Evolutionary conservation across 2,113 vertebrate genomes (phyloP).

Genomic region (Redunca redunca): DNA sequence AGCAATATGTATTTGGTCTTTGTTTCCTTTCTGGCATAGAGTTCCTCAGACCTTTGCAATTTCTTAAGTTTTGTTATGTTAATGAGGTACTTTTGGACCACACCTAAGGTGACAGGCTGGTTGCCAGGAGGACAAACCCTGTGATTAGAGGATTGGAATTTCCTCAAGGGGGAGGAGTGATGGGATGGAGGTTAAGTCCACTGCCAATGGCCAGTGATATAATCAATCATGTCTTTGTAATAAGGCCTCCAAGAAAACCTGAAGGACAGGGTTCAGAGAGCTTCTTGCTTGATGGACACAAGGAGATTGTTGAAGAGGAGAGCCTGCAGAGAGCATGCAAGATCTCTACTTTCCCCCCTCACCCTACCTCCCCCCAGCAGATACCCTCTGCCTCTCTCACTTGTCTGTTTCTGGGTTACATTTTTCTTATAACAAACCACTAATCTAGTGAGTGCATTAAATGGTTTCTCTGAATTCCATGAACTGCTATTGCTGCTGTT

Average conservation of each 20-base stretch:
- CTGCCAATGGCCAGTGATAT: not conserved
- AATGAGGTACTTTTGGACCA: not conserved
- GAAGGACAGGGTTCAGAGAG: not conserved
- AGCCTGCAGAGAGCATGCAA: rapidly evolving
- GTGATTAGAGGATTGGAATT: not conserved
- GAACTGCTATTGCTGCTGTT: not conserved
- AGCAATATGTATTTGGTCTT: not conserved
- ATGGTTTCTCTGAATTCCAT: not conserved
- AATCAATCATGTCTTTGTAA: not conserved
- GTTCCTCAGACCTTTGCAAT: not conserved
- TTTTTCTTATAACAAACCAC: not conserved
- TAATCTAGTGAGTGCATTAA: not conserved
- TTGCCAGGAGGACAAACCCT: not conserved
- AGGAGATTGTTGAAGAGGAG: not conserved
- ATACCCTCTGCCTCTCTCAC: not conserved
- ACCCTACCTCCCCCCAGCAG: not conserved
- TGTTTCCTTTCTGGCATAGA: not conserved
- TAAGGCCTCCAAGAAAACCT: not conserved
- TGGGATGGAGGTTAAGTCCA: not conserved
- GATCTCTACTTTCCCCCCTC: no score
- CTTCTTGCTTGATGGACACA: not conserved
- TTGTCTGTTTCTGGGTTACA: not conserved
- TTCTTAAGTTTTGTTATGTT: not conserved
- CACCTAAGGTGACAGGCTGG: not conserved
- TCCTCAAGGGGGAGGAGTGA: not conserved